Base-by-base conservation (phyloP, 2,113 vertebrate genomes). In the Sinocyclocheilus anophthalmus region DNA sequence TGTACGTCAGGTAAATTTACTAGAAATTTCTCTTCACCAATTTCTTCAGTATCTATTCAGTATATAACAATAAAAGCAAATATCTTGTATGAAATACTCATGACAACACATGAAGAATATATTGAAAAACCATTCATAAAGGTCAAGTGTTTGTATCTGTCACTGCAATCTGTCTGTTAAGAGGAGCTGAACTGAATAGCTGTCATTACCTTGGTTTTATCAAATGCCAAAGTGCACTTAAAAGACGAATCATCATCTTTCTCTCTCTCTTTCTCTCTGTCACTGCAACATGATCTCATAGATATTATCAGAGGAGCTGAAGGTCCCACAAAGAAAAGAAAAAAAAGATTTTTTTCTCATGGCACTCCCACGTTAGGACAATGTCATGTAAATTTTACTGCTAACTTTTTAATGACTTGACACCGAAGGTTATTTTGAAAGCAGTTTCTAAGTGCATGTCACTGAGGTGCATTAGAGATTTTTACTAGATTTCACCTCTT, bases 261-360 rank as follows among this genome's bases (percentile, higher is more conserved):
- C 22, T 50, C 10, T 76, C 69, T 30, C 61, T 30, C 24, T 67
- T 42, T 69, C 69, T 72, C 16, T 22, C 37, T 45, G 37, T 73
- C 37, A 39, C 70, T 50, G 45, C 5, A 76, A 76, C 73, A 76
- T 76, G 73, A 76, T 50, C 45, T 76, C 73, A 50, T 76, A 76
- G 73, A 76, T 76, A 76, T 50, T 76, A 76, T 76, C 70, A n/a
- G 48, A 76, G 12, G 42, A 50, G 73, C n/a, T 16, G 22, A 76
- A 76, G 73, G 73, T 76, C 73, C 45, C 45, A 76, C n/a, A 3
- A 55, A 26, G 24, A 14, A 69, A 5, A 72, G 26, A 22, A 48
- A 76, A 26, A 76, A 37, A 22, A 12, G 0, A 0, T 5, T 5
- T 14, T 48, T 50, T 76, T 76, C 73, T 50, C 73, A 76, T 26